Conservation (phyloP, 2,113 vertebrate genomes). For the Meleagris gallopavo region DNA sequence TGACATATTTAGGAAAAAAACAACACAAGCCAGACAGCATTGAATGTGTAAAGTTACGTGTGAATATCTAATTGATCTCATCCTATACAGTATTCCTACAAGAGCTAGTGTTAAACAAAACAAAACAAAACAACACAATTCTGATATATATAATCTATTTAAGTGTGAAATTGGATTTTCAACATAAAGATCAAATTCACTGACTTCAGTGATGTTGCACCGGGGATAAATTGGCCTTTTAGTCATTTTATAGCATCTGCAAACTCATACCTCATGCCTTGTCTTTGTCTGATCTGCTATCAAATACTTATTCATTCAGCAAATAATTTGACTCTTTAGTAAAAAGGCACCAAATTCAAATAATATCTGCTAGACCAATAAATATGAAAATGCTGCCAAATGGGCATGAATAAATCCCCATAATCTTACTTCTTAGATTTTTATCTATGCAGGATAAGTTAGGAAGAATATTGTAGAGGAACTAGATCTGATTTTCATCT, state of each 20-base stretch:
- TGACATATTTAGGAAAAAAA: background rate
- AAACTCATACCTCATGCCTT: conserved; percentile 18
- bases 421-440: conserved; percentile 52
- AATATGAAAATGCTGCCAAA: conserved; percentile 33
- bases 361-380: conserved; percentile 52
- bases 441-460: background rate
- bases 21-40: background rate
- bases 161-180: conserved; percentile 74
- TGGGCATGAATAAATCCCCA: background rate
- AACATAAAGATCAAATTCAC: conserved; percentile 67
- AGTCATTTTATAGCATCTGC: conserved; percentile 57
- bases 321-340: conserved; percentile 55
- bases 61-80: conserved; percentile 19
- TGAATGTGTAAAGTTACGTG: conserved; percentile 1
- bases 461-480: conserved; percentile 25
- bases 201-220: conserved; percentile 42
- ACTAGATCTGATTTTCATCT: conserved; percentile 52
- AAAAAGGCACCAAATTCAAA: conserved; percentile 52
- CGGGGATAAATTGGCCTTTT: conserved; percentile 57
- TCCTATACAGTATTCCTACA: conserved; percentile 27
- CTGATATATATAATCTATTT: conserved; percentile 68
- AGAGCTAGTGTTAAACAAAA: conserved; percentile 44
- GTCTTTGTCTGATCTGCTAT: conserved; percentile 61
- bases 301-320: conserved; percentile 56
- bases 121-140: conserved; percentile 6